Evolutionary conservation across 37 sponge, comb jelly and placozoan genomes (phyloP).

Genomic region (Beroe forskalii): DNA sequence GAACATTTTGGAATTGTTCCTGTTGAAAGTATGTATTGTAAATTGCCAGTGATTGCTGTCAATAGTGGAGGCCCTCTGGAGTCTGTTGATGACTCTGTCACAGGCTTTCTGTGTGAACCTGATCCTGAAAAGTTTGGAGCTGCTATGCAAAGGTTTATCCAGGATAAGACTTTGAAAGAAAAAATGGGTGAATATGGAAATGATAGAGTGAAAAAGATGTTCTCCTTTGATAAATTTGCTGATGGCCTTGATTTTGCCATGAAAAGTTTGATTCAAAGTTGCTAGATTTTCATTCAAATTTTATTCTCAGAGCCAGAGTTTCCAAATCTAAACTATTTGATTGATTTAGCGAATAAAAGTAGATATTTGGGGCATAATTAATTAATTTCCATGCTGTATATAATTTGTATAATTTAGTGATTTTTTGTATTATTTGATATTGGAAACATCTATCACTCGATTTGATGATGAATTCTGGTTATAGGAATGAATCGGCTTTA

Average conservation of each 20-base stretch:
- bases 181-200: conserved; percentile 74
- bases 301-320: too few species aligned
- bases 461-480: too few species aligned
- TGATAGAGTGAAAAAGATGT: conserved; percentile 71
- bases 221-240: conserved; percentile 86
- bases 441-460: too few species aligned
- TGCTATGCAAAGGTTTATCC: conserved; percentile 72
- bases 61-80: conserved; percentile 97
- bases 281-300: too few species aligned
- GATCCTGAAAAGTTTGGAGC: conserved; percentile 73
- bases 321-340: too few species aligned
- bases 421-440: too few species aligned
- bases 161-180: background rate
- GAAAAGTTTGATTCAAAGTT: background rate
- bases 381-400: too few species aligned
- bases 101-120: conserved; percentile 87
- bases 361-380: too few species aligned
- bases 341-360: too few species aligned
- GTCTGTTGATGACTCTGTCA: conserved; percentile 79
- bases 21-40: conserved; percentile 96
- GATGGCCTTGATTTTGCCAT: conserved; percentile 66
- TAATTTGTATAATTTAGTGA: too few species aligned
- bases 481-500: too few species aligned
- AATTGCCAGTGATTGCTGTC: conserved; percentile 86
- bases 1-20: conserved; percentile 99